Percentiles rank a stretch among this genome's conserved stretches.
Conservation (phyloP, 2,888 invertebrate genomes). For the Dasypolia templi region DNA sequence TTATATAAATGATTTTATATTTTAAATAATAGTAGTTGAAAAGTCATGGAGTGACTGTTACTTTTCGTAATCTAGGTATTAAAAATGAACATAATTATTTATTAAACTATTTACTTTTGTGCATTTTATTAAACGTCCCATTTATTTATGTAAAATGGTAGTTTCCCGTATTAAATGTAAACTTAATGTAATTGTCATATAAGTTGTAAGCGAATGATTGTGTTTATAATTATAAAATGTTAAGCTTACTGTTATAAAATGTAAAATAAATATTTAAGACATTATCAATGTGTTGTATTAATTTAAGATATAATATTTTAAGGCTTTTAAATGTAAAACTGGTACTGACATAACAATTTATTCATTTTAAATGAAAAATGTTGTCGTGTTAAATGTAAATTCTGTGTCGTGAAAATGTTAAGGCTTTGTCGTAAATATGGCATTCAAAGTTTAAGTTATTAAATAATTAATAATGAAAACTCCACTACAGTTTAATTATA, state of each 20-base stretch:
- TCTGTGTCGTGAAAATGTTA: constrained; percentile 60
- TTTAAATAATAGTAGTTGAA: constrained; percentile 28
- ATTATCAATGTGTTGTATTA: constrained; percentile 68
- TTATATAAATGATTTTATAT: constrained; percentile 12
- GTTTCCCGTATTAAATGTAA: constrained; percentile 60
- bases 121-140: constrained; percentile 61
- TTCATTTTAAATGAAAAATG: constrained; percentile 62
- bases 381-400: constrained; percentile 61
- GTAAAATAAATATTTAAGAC: constrained; percentile 65
- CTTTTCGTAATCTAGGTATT: constrained; percentile 24
- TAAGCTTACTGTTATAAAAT: constrained; percentile 61
- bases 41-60: constrained; percentile 12
- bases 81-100: constrained; percentile 39
- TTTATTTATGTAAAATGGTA: constrained; percentile 35
- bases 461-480: constrained; percentile 13
- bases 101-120: constrained; percentile 34
- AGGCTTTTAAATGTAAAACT: constrained; percentile 62
- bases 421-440: constrained; percentile 56
- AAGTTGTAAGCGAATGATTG: constrained; percentile 54
- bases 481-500: constrained; percentile 26
- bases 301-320: constrained; percentile 55
- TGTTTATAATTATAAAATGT: constrained; percentile 58
- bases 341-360: constrained; percentile 61
- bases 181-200: constrained; percentile 52
- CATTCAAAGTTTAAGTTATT: constrained; percentile 33